phyloP scores from a whole-genome alignment of 1,140 invertebrate species.

The Trypoxylus dichotomus region DNA sequence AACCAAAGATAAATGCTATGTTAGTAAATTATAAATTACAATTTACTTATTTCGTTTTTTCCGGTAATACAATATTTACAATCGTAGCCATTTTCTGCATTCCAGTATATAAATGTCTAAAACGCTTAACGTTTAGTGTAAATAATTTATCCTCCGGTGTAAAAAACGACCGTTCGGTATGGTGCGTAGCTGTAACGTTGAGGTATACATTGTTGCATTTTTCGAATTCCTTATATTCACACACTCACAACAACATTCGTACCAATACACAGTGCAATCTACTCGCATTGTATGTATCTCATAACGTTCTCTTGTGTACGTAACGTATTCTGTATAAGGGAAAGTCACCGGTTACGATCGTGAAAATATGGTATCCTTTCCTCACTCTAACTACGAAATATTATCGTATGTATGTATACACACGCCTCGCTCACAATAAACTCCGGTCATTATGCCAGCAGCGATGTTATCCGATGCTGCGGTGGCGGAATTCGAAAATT shows the following conservation, averaged over 20 bases:
- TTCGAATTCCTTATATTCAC: background rate
- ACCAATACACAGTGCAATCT: background rate
- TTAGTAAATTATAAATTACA: too few species aligned
- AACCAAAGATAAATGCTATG: too few species aligned
- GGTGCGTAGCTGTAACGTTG: background rate
- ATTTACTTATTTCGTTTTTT: too few species aligned
- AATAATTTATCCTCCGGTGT: too few species aligned
- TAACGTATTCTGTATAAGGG: conserved; percentile 2
- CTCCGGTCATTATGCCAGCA: background rate
- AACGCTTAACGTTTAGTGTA: too few species aligned
- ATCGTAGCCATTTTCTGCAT: too few species aligned
- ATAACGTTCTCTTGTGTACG: background rate
- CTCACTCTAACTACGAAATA: conserved; percentile 2
- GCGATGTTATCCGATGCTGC: background rate
- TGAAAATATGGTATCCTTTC: background rate
- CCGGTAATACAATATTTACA: too few species aligned
- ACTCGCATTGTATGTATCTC: background rate
- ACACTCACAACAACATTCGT: background rate
- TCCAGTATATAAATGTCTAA: too few species aligned
- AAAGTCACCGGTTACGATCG: conserved; percentile 1
- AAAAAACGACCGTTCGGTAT: too few species aligned
- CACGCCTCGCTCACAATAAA: background rate
- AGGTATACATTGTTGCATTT: background rate
- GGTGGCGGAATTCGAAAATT: background rate
- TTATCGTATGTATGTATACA: background rate